Percentiles rank a stretch among this genome's conserved stretches.
Evolutionary conservation across 2,113 vertebrate species (phyloP).

Genomic region (Mohoua ochrocephala): DNA sequence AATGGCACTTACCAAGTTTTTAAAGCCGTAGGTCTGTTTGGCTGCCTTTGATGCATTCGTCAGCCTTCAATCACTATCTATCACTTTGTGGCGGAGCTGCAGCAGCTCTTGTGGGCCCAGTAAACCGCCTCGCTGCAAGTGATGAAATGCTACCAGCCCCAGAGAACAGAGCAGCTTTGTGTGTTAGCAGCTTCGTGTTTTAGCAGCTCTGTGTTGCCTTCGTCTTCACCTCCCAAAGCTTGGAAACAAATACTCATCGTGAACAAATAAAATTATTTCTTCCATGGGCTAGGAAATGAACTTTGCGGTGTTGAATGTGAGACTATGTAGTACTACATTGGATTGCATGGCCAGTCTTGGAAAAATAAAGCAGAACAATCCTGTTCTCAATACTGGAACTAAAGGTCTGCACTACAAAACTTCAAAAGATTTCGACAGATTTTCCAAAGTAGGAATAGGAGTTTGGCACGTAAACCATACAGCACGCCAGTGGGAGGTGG

Average conservation of each 20-base stretch:
- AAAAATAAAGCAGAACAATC: neutral
- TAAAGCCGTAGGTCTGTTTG: neutral
- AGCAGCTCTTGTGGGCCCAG: neutral
- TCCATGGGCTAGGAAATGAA: neutral
- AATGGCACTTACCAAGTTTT: constrained; percentile 41
- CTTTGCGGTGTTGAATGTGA: neutral
- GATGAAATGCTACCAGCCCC: neutral
- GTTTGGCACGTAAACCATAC: neutral
- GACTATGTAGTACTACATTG: neutral
- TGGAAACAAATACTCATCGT: neutral
- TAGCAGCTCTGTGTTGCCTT: neutral
- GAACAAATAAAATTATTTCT: neutral
- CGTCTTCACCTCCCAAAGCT: neutral
- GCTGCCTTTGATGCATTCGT: neutral
- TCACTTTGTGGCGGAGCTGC: neutral
- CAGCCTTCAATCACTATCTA: neutral
- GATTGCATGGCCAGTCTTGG: neutral
- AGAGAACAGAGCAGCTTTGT: neutral
- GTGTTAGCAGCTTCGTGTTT: neutral
- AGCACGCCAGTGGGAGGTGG: neutral
- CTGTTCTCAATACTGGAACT: neutral
- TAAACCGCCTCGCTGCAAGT: neutral
- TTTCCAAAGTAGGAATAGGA: neutral
- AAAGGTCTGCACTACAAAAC: neutral
- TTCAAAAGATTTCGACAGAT: neutral